Conservation (phyloP, 2,888 invertebrate genomes). For the Sycophila texana region DNA sequence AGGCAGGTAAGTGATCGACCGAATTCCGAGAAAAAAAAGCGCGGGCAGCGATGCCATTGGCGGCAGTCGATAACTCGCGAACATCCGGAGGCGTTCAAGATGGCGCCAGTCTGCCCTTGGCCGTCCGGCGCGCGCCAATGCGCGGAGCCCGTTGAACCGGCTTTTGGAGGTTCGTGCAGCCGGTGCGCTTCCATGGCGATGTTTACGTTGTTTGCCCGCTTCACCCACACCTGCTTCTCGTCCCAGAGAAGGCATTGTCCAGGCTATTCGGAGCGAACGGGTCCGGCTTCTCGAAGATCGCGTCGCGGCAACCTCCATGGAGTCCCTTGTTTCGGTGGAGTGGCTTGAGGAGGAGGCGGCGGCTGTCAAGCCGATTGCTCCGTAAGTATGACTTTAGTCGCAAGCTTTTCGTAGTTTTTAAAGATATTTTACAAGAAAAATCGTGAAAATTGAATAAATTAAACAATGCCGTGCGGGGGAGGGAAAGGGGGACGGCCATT, state of each 20-base stretch:
- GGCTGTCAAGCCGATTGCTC: too few species aligned
- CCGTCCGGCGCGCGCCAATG: too few species aligned
- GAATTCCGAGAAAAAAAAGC: too few species aligned
- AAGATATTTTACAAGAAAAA: too few species aligned
- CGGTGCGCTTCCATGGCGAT: conserved; percentile 61
- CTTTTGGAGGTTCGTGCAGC: background rate
- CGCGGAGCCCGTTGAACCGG: background rate
- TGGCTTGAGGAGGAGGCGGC: background rate
- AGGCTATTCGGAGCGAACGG: background rate
- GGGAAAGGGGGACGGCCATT: too few species aligned
- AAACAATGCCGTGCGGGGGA: too few species aligned
- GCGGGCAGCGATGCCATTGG: background rate
- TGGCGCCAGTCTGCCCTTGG: background rate
- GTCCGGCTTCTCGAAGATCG: background rate
- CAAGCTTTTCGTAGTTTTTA: too few species aligned
- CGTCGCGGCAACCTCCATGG: too few species aligned
- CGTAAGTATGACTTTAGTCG: too few species aligned
- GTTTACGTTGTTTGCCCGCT: conserved; percentile 44
- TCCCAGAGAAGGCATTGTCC: too few species aligned
- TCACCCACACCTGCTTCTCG: background rate
- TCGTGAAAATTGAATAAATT: too few species aligned
- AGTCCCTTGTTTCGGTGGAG: background rate
- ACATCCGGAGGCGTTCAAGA: background rate
- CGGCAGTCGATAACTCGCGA: background rate
- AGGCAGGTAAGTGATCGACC: too few species aligned